phyloP scores from a whole-genome alignment of 2,797 vertebrate genomes.

The Pelobates cultripes region DNA sequence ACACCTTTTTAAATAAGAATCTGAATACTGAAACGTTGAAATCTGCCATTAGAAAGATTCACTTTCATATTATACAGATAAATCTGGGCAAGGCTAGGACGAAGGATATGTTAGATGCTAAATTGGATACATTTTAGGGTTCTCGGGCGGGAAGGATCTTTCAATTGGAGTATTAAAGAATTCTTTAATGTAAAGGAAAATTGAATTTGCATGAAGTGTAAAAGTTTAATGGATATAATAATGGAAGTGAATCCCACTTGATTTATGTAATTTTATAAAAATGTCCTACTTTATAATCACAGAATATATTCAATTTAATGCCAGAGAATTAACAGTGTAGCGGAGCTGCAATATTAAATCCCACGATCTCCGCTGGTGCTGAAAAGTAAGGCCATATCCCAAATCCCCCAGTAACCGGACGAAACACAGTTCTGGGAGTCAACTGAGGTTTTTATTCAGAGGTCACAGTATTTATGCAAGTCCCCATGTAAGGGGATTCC shows the following conservation, averaged over 20 bases:
- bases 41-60: conserved; percentile 62
- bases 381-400: too few relatives aligned
- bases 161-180: conserved; percentile 11
- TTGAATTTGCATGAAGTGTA: conserved; percentile 21
- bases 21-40: conserved; percentile 65
- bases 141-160: background rate
- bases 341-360: too few relatives aligned
- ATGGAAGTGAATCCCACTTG: conserved; percentile 5
- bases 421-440: too few relatives aligned
- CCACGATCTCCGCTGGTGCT: too few relatives aligned
- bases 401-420: too few relatives aligned
- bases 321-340: too few relatives aligned
- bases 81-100: conserved; percentile 21
- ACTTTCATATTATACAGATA: background rate
- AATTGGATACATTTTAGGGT: conserved; percentile 22
- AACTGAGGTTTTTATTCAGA: too few relatives aligned
- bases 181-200: background rate
- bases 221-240: background rate
- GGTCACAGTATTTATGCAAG: too few relatives aligned
- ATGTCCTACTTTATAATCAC: background rate
- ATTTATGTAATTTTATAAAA: background rate
- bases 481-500: too few relatives aligned
- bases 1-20: conserved; percentile 56
- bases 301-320: background rate
- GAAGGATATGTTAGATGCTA: conserved; percentile 49